A percentile compares a stretch with the other conserved stretches of the same genome.
Conservation (phyloP, 2,888 invertebrate species). For the Micoletzkya japonica region DNA sequence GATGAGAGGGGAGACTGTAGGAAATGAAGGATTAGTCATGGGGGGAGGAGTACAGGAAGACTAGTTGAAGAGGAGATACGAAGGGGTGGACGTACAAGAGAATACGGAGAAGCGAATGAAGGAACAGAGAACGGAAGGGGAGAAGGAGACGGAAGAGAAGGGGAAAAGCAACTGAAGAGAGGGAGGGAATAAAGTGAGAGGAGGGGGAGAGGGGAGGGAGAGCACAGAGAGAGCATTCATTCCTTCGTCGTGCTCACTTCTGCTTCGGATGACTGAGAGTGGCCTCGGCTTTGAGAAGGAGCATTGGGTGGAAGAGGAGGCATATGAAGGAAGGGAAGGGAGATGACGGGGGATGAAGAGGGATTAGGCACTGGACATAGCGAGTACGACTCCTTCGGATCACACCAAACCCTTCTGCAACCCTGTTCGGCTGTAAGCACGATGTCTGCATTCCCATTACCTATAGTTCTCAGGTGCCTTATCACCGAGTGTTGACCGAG, state of each 20-base stretch:
- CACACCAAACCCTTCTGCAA: not conserved
- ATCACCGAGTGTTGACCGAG: not conserved
- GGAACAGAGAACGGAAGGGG: not conserved
- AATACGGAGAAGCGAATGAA: too few species aligned
- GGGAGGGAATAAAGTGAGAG: constrained; percentile 13
- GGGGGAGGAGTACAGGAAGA: not conserved
- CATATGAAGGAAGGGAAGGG: not conserved
- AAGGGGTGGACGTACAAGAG: not conserved
- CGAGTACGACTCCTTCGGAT: not conserved
- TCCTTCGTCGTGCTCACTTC: too few species aligned
- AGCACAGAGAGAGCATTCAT: too few species aligned
- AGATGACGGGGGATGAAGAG: not conserved
- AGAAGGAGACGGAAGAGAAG: not conserved
- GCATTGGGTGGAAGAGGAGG: too few species aligned
- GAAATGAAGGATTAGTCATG: too few species aligned
- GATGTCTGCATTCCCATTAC: too few species aligned
- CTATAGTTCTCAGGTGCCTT: too few species aligned
- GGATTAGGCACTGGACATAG: not conserved
- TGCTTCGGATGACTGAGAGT: constrained; percentile 10
- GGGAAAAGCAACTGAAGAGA: not conserved
- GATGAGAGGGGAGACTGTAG: not conserved
- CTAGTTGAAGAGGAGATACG: not conserved
- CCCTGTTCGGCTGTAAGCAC: not conserved
- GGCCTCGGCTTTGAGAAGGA: constrained; percentile 4
- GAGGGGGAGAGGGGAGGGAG: constrained; percentile 9